phyloP scores from a whole-genome alignment of 2,113 vertebrate species.

The Caretta caretta region DNA sequence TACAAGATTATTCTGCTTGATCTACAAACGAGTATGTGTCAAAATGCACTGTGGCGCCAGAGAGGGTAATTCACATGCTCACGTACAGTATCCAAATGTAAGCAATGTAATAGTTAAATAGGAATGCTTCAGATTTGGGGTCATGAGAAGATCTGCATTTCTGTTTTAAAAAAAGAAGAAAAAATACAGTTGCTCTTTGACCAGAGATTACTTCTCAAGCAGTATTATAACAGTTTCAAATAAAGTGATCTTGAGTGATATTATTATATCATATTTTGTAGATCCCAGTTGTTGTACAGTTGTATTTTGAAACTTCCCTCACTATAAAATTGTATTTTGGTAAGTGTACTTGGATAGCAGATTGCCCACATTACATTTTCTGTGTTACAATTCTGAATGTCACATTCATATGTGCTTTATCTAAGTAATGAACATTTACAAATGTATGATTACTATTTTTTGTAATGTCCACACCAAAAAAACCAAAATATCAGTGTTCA shows the following conservation, averaged over 20 bases:
- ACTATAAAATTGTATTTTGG: conserved; percentile 80
- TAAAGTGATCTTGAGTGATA: conserved; percentile 73
- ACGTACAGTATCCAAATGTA: conserved; percentile 42
- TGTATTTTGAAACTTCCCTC: conserved; percentile 80
- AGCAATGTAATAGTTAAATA: conserved; percentile 60
- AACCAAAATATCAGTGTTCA: conserved; percentile 72
- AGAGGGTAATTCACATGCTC: conserved; percentile 44
- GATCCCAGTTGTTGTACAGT: conserved; percentile 73
- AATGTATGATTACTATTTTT: conserved; percentile 82
- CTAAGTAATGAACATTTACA: conserved; percentile 76
- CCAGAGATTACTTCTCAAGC: conserved; percentile 62
- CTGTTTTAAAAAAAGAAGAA: conserved; percentile 36
- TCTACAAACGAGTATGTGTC: conserved; percentile 65
- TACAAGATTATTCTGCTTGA: conserved; percentile 66
- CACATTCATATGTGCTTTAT: conserved; percentile 76
- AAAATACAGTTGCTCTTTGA: conserved; percentile 43
- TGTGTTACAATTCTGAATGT: conserved; percentile 76
- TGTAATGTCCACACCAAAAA: conserved; percentile 71
- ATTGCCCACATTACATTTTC: conserved; percentile 75
- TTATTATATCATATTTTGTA: conserved; percentile 75
- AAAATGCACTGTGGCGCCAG: conserved; percentile 63
- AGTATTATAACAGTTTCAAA: conserved; percentile 72
- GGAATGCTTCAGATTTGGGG: conserved; percentile 47
- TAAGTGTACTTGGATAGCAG: conserved; percentile 78
- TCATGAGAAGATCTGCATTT: conserved; percentile 7